phyloP scores from a whole-genome alignment of 1,140 invertebrate species.

The Trichonephila clavipes region DNA sequence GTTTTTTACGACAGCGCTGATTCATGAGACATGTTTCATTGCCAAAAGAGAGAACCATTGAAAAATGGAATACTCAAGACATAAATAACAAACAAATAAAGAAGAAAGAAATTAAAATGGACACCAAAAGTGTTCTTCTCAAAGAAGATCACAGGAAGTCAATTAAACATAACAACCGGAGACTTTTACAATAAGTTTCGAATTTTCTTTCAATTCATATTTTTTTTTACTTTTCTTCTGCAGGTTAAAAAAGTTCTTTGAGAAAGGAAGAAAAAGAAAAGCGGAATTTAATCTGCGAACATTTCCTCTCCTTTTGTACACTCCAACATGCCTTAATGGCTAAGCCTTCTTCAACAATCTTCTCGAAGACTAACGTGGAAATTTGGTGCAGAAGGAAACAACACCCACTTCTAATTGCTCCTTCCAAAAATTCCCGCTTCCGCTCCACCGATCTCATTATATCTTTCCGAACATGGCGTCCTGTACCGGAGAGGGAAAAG shows the following conservation, averaged over 20 bases:
- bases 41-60: too few relatives aligned
- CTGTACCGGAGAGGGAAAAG: conserved; percentile 10
- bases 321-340: background rate
- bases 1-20: too few relatives aligned
- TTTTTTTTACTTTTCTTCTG: too few relatives aligned
- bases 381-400: conserved; percentile 47
- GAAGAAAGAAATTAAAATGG: too few relatives aligned
- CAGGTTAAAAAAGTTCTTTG: background rate
- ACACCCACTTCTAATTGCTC: conserved; percentile 54
- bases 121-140: too few relatives aligned
- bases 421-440: conserved; percentile 51
- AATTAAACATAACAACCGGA: too few relatives aligned
- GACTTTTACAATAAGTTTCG: too few relatives aligned
- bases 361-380: background rate
- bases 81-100: too few relatives aligned
- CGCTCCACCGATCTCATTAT: conserved; percentile 21
- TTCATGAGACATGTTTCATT: too few relatives aligned
- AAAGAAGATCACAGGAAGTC: too few relatives aligned
- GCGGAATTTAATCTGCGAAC: background rate
- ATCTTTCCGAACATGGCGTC: conserved; percentile 48
- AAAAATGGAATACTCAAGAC: too few relatives aligned
- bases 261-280: background rate
- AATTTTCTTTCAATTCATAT: too few relatives aligned
- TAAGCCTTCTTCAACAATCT: background rate
- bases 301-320: conserved; percentile 15